Base-by-base conservation (phyloP, 2,113 vertebrate genomes). In the Carettochelys insculpta region DNA sequence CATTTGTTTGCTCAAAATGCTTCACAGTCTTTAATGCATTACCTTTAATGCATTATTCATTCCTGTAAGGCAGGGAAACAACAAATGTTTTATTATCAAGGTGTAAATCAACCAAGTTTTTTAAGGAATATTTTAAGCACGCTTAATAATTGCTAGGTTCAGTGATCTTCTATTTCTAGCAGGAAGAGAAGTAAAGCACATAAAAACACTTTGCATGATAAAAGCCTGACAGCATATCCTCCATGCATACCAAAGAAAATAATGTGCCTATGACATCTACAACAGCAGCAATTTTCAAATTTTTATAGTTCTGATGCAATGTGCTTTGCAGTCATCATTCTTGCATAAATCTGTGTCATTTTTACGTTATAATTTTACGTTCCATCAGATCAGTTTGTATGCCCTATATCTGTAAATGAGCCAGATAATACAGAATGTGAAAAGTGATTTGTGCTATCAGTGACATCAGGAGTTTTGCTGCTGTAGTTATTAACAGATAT, bases 401-500 rank as follows among this genome's bases (percentile, higher is more conserved):
- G 93, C 88, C 88, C 85, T 12, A 1, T 94, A 95, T 94, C 97
- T 98, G 96, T 94, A 98, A 98, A 98, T 96, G 95, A 98, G 96
- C 89, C 94, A 94, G 75, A 96, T 97, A 97, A 96, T 93, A 95
- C 92, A 91, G 94, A 96, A 89, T 85, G 95, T 83, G 91, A 96
- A 97, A 96, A 97, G 96, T 96, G 97, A 97, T 98, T 94, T 94
- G 97, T 96, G 95, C 92, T 97, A 96, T 97, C 97, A 95, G 95
- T 97, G 97, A 95, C 97, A 97, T 97, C 96, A 94, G 96, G 97
- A 97, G 93, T 91, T 97, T 97, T 97, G 96, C 95, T 97, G 92
- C 94, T 96, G 90, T 92, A 96, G 96, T 98, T 98, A 98, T 98
- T 98, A 98, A 97, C 97, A 97, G 97, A 97, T 98, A 96, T 98